phyloP scores from a whole-genome alignment of 2,797 vertebrate genomes.

The Scyliorhinus canicula region DNA sequence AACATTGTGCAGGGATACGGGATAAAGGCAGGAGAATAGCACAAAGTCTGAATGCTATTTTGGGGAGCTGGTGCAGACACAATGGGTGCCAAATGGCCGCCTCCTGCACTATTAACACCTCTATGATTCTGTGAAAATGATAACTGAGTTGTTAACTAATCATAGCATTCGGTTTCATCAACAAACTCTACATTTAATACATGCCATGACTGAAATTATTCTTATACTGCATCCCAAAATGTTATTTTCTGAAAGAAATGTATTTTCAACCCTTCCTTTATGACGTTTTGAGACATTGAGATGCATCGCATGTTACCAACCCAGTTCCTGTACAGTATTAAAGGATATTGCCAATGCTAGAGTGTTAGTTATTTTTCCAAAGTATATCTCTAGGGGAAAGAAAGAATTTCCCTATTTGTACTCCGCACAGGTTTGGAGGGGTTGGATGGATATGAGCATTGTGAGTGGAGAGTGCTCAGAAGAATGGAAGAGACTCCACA shows the following conservation, averaged over 20 bases:
- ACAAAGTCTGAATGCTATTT: too few species aligned
- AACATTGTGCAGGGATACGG: too few species aligned
- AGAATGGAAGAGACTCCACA: constrained; percentile 4
- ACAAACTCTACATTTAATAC: neutral
- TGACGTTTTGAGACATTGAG: neutral
- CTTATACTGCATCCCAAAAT: neutral
- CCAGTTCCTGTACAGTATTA: neutral
- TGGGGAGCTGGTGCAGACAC: too few species aligned
- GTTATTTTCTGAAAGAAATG: neutral
- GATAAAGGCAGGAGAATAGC: too few species aligned
- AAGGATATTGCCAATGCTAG: neutral
- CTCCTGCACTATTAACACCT: too few species aligned
- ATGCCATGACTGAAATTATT: neutral
- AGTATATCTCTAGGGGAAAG: neutral
- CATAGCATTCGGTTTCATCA: neutral
- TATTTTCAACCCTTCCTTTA: neutral
- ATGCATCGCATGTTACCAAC: neutral
- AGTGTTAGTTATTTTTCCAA: neutral
- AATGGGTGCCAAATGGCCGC: too few species aligned
- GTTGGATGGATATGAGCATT: neutral
- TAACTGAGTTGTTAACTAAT: neutral
- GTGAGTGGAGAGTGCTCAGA: neutral
- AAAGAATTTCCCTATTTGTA: constrained; percentile 16
- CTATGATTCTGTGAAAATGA: neutral
- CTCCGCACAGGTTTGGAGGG: constrained; percentile 7